Evolutionary conservation across 92 coral and sea anemone species (phyloP), one percentile per base, ranked within the genome.

Genomic region (Isaurus tuberculatus): DNA sequence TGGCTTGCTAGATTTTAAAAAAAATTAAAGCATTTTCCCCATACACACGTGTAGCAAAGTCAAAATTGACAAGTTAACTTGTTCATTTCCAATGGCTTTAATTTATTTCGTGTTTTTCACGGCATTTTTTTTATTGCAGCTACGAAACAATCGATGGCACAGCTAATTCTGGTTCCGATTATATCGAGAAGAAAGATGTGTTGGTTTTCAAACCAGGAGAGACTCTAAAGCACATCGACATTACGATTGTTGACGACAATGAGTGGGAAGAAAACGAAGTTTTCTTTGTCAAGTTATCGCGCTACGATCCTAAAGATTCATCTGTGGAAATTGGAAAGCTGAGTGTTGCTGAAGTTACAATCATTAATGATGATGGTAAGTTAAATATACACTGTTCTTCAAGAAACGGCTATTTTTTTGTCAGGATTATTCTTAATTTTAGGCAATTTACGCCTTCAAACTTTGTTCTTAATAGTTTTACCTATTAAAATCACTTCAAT

Each of bases 231-330:
- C 88, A 94, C 83, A 89, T 96, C 34, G 92, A 92, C 65, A 92
- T 96, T 64, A 91, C 94, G 16, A 96, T 96, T 57, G 86, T 96
- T 58, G 99, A 96, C 71, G 99, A 96, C 81, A 92, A 96, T 68
- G 97, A 96, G 49, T 96, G 99, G 99, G 99, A 96, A 80, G 98
- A 94, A 49, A 94, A 96, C 60, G 99, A 96, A 73, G 92, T 96
- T 20, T 96, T 96, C 92, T 96, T 96, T 75, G 80, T 96, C 30
- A 96, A 92, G 87, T 79, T 96, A 51, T 79, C 95, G 7, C 73
- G 89, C n/a, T 92, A 86, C 83, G 93, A 96, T 74, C 81, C 89
- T 23, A 94, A 91, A 30, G 97, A 96, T 43, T 27, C 80, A 19
- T 79, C 88, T 15, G 95, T 93, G 14, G 85, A 80, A 13, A 84